Conservation (phyloP, 2,113 vertebrate genomes). For the Coreoperca whiteheadi region DNA sequence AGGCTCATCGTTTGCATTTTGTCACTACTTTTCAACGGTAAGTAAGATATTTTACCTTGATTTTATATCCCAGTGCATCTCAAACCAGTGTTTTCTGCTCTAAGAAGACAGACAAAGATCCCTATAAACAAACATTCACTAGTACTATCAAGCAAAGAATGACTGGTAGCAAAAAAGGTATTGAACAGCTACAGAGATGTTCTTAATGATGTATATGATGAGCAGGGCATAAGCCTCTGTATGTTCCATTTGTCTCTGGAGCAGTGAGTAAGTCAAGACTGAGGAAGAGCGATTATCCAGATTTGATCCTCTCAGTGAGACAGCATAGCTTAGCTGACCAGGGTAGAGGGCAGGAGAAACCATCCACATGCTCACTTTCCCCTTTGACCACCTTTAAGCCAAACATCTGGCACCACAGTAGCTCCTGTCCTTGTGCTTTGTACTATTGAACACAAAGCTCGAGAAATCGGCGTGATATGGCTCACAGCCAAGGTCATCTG, state of each 20-base stretch:
- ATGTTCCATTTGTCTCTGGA: slow-evolving; percentile 5
- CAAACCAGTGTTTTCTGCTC: neutral
- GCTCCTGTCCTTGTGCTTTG: slow-evolving; percentile 1
- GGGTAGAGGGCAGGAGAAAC: slow-evolving; percentile 11
- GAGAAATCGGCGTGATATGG: neutral
- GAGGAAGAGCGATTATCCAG: slow-evolving; percentile 51
- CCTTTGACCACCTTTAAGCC: slow-evolving; percentile 50
- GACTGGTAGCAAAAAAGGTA: neutral
- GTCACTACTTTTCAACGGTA: neutral
- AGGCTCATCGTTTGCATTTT: neutral
- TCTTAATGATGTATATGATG: neutral
- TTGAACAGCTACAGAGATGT: neutral
- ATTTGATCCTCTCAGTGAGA: slow-evolving; percentile 59
- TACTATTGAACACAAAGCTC: neutral
- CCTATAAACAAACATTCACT: neutral
- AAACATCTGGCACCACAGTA: slow-evolving; percentile 67
- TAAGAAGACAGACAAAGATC: neutral
- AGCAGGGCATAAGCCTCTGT: slow-evolving; percentile 14
- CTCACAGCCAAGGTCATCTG: neutral
- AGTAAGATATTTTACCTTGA: neutral
- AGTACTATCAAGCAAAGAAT: neutral
- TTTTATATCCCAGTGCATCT: neutral
- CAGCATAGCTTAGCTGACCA: slow-evolving; percentile 46
- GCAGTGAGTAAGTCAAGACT: slow-evolving; percentile 16
- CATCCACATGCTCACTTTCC: slow-evolving; percentile 43